Percentiles rank a stretch among this genome's conserved stretches.
phyloP scores from a whole-genome alignment of 1,140 invertebrate species.

The Neomicropteryx cornuta region DNA sequence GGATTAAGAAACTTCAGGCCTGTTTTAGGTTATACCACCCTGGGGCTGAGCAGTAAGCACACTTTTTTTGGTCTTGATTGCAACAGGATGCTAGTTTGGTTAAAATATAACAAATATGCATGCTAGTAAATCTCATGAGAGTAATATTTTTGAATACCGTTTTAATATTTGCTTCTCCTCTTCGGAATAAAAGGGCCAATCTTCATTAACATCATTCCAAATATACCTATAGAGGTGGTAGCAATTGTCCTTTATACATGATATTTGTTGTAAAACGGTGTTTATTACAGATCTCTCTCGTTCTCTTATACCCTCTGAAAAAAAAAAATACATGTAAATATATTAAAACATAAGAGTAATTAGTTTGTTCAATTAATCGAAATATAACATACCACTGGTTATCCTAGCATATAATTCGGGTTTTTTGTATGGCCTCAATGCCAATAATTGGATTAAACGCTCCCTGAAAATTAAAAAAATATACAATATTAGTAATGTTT shows the following conservation, averaged over 20 bases:
- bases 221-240: conserved; percentile 74
- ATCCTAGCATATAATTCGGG: conserved; percentile 75
- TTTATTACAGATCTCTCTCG: conserved; percentile 65
- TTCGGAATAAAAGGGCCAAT: conserved; percentile 89
- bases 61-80: no score
- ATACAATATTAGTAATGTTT: conserved; percentile 3
- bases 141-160: conserved; percentile 39
- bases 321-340: conserved; percentile 1
- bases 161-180: conserved; percentile 79
- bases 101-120: no score
- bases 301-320: conserved; percentile 79
- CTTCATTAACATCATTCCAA: conserved; percentile 88
- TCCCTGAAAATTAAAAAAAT: conserved; percentile 51
- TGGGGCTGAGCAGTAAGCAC: no score
- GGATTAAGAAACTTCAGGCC: no score
- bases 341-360: conserved; percentile 1
- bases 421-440: conserved; percentile 85
- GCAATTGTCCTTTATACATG: conserved; percentile 72
- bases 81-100: no score
- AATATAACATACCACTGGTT: conserved; percentile 53
- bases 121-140: no score
- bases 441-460: conserved; percentile 85
- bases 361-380: conserved; percentile 6
- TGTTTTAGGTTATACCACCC: no score
- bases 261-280: conserved; percentile 67